Evolutionary conservation across 2,888 invertebrate species (phyloP).

Genomic region (Idaea aversata): DNA sequence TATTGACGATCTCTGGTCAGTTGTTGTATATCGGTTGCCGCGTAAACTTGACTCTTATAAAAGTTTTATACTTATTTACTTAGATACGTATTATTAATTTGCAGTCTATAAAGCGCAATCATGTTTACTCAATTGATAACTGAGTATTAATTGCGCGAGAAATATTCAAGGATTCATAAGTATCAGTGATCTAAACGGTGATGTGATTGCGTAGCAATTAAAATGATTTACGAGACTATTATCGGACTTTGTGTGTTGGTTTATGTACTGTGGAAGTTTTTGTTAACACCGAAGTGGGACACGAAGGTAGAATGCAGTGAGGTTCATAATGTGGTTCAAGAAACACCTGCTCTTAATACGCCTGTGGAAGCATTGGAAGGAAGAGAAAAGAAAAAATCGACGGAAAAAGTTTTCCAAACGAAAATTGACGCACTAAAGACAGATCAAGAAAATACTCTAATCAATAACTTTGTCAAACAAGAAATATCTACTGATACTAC

Average conservation of each 20-base stretch:
- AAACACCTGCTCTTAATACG: not conserved
- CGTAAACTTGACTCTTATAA: slow-evolving; percentile 39
- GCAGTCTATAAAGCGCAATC: slow-evolving; percentile 28
- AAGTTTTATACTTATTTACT: slow-evolving; percentile 26
- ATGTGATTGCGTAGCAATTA: slow-evolving; percentile 54
- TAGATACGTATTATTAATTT: slow-evolving; percentile 24
- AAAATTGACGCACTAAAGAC: not conserved
- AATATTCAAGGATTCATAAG: slow-evolving; percentile 47
- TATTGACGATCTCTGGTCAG: slow-evolving; percentile 57
- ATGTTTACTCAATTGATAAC: slow-evolving; percentile 43
- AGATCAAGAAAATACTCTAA: not conserved
- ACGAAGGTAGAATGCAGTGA: slow-evolving; percentile 21
- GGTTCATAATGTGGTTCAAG: slow-evolving; percentile 15
- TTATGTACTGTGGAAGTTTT: slow-evolving; percentile 64
- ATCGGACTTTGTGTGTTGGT: slow-evolving; percentile 60
- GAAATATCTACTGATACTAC: not conserved
- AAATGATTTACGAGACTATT: slow-evolving; percentile 67
- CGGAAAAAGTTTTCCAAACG: not conserved
- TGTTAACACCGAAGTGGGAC: slow-evolving; percentile 36
- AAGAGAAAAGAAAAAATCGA: not conserved
- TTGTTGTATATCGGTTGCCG: slow-evolving; percentile 47
- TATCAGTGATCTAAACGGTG: slow-evolving; percentile 55
- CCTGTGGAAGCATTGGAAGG: not conserved
- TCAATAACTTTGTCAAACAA: not conserved
- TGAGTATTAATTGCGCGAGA: slow-evolving; percentile 55